Conservation (phyloP, 2,113 vertebrate genomes). For the Ascaphus truei region DNA sequence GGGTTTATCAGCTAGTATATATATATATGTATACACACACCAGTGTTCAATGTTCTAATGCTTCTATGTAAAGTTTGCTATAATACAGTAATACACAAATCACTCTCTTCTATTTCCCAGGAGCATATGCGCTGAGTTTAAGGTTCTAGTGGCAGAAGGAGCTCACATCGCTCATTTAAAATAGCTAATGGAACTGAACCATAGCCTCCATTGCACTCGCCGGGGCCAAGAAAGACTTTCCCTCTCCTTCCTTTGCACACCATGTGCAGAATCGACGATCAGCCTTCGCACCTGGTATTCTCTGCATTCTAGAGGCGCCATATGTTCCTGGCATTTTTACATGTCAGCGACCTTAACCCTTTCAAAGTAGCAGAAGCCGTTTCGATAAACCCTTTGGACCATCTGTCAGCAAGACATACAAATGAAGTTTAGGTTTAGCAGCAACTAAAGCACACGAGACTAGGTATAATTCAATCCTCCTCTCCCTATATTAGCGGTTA, state of each 20-base stretch:
- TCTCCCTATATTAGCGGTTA: neutral
- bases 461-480: neutral
- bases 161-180: too few species aligned
- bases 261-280: neutral
- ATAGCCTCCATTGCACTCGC: too few species aligned
- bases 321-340: neutral
- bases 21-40: too few species aligned
- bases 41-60: too few species aligned
- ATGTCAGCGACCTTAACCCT: conserved; percentile 18
- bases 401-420: conserved; percentile 6
- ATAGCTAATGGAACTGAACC: too few species aligned
- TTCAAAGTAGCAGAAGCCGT: neutral
- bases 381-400: neutral
- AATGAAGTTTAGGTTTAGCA: neutral
- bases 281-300: conserved; percentile 9
- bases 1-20: too few species aligned
- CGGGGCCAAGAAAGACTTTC: too few species aligned
- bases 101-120: too few species aligned
- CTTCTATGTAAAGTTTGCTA: too few species aligned
- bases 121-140: too few species aligned
- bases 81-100: too few species aligned
- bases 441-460: conserved; percentile 7
- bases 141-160: too few species aligned
- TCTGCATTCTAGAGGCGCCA: neutral
- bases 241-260: neutral